These are phyloP conservation scores for Tinea pellionella DNA, from an alignment of 2,888 invertebrate genomes.

Conservation along the genomic window DNA sequence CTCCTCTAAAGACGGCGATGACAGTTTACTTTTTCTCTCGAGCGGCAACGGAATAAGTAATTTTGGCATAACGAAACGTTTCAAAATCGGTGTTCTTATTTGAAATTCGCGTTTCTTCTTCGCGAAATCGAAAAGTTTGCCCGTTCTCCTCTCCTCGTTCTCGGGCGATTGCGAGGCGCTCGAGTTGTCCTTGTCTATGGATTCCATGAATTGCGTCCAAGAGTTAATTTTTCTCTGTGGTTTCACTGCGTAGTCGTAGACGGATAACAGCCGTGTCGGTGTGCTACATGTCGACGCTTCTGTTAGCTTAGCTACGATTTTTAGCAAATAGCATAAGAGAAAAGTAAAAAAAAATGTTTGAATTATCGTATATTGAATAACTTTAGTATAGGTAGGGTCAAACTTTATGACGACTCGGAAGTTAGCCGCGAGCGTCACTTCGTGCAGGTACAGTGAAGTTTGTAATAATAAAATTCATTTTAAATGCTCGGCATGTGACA, in stretches of 20 bases:
- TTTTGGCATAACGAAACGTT: constrained; percentile 44
- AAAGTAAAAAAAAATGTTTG: too few species aligned
- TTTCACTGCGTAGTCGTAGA: constrained; percentile 33
- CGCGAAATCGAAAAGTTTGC: constrained; percentile 35
- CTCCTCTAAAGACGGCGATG: constrained; percentile 33
- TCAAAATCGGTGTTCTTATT: constrained; percentile 29
- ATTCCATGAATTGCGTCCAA: constrained; percentile 42
- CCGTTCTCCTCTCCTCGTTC: constrained; percentile 23
- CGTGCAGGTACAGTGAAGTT: too few species aligned
- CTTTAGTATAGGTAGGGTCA: too few species aligned
- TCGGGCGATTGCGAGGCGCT: constrained; percentile 31
- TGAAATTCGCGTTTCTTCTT: constrained; percentile 29
- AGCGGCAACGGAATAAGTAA: constrained; percentile 9
- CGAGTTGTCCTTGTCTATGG: constrained; percentile 33
- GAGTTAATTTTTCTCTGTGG: constrained; percentile 19
- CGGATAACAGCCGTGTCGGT: constrained; percentile 34
- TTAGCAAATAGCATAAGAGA: too few species aligned
- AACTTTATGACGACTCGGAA: too few species aligned
- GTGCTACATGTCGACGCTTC: constrained; percentile 24
- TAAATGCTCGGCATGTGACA: too few species aligned
- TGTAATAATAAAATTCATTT: too few species aligned
- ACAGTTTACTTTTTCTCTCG: constrained; percentile 20
- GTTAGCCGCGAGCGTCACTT: too few species aligned
- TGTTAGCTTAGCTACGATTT: not conserved
- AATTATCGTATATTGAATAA: too few species aligned